phyloP scores from a whole-genome alignment of 2,113 vertebrate genomes.

The Puntigrus tetrazona region DNA sequence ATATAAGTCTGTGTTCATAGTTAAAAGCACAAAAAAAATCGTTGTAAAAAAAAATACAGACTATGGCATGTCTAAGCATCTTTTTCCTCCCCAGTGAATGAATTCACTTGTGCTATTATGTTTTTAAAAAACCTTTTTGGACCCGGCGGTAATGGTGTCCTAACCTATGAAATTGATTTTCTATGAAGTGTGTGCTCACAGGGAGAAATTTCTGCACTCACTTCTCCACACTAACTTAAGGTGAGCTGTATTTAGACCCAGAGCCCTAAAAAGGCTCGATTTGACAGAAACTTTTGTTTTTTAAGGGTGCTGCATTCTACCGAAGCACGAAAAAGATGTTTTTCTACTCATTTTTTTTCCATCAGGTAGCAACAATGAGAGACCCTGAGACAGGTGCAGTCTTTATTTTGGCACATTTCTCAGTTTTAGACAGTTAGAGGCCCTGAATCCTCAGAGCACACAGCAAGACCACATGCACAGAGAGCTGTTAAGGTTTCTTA shows the following conservation, averaged over 20 bases:
- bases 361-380: neutral
- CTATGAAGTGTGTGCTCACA: conserved; percentile 36
- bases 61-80: neutral
- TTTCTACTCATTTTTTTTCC: neutral
- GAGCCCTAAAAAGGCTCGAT: neutral
- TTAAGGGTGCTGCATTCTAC: neutral
- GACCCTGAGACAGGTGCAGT: conserved; percentile 3
- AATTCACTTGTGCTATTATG: neutral
- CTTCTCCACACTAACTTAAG: conserved; percentile 1
- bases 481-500: neutral
- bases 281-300: neutral
- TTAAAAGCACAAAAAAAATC: neutral
- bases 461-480: neutral
- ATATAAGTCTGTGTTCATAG: neutral
- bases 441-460: neutral
- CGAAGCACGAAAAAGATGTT: conserved; percentile 2
- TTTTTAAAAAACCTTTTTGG: conserved; percentile 18
- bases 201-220: neutral
- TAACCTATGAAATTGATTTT: conserved; percentile 41
- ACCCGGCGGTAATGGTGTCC: conserved; percentile 25
- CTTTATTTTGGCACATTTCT: neutral
- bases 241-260: neutral
- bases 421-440: conserved; percentile 2
- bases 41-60: neutral
- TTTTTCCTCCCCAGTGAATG: neutral